Evolutionary conservation across 1,140 invertebrate genomes (phyloP).

Genomic region (Eurosta solidaginis): DNA sequence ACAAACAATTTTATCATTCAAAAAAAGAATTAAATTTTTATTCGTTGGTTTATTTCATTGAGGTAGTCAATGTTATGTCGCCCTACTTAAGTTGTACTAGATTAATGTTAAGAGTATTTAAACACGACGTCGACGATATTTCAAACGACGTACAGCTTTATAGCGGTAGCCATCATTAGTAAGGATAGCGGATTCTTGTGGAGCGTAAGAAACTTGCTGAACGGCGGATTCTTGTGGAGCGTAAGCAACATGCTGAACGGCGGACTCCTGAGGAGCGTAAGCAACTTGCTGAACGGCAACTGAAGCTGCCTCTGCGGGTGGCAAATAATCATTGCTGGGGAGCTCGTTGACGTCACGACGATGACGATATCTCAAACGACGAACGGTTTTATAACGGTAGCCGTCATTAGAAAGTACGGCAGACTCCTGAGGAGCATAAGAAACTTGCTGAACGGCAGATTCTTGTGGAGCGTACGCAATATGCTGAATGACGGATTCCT

Average conservation of each 20-base stretch:
- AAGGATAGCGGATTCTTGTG: constrained; percentile 34
- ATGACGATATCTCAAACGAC: constrained; percentile 40
- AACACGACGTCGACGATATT: constrained; percentile 41
- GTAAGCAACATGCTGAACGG: constrained; percentile 38
- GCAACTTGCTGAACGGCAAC: constrained; percentile 37
- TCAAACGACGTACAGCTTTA: constrained; percentile 42
- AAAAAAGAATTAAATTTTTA: neutral
- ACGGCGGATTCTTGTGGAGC: constrained; percentile 36
- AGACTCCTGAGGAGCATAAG: constrained; percentile 34
- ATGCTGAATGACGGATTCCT: constrained; percentile 42
- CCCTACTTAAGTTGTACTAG: constrained; percentile 20
- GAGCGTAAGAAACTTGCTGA: constrained; percentile 32
- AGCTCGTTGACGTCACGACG: constrained; percentile 49
- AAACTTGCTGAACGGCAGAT: neutral
- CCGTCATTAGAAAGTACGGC: constrained; percentile 40
- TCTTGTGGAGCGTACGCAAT: constrained; percentile 36
- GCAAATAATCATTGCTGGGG: constrained; percentile 45
- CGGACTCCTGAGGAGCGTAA: constrained; percentile 36
- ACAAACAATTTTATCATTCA: neutral
- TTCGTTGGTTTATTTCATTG: neutral
- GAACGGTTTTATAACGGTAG: constrained; percentile 45
- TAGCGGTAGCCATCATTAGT: constrained; percentile 46
- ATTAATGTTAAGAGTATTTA: neutral
- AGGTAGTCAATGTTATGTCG: constrained; percentile 6
- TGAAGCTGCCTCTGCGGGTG: constrained; percentile 42